phyloP scores from a whole-genome alignment of 2,113 vertebrate species.

The Phocoena phocoena region DNA sequence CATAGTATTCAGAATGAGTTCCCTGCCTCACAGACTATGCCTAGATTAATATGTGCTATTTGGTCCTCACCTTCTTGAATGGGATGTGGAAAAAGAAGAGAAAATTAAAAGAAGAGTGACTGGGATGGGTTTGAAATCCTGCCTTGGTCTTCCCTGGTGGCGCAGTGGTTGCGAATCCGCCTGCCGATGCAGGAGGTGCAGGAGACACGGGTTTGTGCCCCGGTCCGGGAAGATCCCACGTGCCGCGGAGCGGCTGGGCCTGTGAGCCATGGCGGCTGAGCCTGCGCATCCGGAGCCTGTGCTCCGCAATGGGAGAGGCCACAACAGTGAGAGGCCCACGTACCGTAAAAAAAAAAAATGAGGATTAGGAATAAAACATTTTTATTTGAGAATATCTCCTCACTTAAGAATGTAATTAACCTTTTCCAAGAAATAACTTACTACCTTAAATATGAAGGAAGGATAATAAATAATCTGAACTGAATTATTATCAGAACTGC shows the following conservation, averaged over 20 bases:
- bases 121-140: neutral
- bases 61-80: neutral
- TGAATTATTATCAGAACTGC: neutral
- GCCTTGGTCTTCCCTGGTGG: too few relatives aligned
- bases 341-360: too few relatives aligned
- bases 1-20: neutral
- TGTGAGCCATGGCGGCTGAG: too few relatives aligned
- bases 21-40: neutral
- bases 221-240: too few relatives aligned
- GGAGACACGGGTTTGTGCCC: too few relatives aligned
- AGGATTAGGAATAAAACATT: constrained; percentile 26
- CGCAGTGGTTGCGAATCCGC: too few relatives aligned
- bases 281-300: too few relatives aligned
- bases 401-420: constrained; percentile 41
- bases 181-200: too few relatives aligned
- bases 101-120: neutral
- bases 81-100: neutral
- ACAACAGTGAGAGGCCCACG: too few relatives aligned
- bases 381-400: constrained; percentile 23
- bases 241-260: too few relatives aligned
- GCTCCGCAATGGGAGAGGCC: too few relatives aligned
- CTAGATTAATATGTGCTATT: neutral
- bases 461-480: neutral
- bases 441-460: neutral
- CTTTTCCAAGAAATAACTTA: neutral